Evolutionary conservation across 2,113 vertebrate genomes (phyloP).

Genomic region (Promerops cafer): DNA sequence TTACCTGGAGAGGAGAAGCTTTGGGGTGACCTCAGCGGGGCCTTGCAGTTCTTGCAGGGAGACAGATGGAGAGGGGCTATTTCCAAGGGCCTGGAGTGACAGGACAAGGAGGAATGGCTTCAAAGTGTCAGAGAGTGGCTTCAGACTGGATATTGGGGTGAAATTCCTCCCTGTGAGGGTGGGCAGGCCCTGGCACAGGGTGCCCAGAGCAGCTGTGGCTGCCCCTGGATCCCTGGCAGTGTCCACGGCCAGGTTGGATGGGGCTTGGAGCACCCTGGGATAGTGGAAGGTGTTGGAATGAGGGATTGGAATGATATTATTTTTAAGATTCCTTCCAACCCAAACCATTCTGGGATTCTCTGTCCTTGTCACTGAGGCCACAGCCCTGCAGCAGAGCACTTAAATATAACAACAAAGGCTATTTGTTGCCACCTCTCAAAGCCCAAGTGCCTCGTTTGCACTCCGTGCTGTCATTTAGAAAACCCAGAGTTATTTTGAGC

Average conservation of each 20-base stretch:
- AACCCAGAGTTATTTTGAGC: not conserved
- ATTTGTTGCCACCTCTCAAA: not conserved
- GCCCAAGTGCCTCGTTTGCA: not conserved
- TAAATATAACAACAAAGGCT: not conserved
- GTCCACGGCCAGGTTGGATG: fast-evolving
- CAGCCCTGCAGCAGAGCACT: not conserved
- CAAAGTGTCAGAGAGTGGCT: not conserved
- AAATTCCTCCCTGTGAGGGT: not conserved
- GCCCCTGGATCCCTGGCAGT: not conserved
- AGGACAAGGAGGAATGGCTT: not conserved
- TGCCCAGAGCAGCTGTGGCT: not conserved
- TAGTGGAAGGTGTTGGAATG: fast-evolving
- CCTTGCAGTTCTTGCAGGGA: not conserved
- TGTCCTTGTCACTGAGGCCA: not conserved
- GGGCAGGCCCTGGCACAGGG: not conserved
- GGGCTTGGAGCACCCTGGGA: not conserved
- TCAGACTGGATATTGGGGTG: not conserved
- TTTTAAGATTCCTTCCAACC: not conserved
- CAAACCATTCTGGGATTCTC: not conserved
- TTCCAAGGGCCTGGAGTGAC: not conserved
- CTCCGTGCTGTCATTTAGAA: not conserved
- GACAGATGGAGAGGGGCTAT: not conserved
- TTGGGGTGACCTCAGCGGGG: not conserved
- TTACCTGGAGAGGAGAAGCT: not conserved
- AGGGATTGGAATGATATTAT: not conserved